Evolutionary conservation across 2,888 invertebrate genomes (phyloP), one percentile per base, ranked within the genome.

Genomic region (Noctuana brunneofusca): DNA sequence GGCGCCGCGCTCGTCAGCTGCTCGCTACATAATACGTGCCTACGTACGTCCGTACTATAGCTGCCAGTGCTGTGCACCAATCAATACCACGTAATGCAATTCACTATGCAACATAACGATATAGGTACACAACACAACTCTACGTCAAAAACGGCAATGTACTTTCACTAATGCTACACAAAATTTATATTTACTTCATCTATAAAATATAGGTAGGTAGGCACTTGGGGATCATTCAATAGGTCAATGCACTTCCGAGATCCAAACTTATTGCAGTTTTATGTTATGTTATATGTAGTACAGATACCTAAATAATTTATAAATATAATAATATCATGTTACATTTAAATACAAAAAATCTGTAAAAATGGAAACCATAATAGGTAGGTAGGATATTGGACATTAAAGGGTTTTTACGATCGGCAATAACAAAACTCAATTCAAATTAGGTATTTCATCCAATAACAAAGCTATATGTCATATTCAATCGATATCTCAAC

Each of bases 161-260:
- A 56, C 58, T 65, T 54, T 62, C 57, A 62, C 56, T 58, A 56
- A 64, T 62, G 62, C 46, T 27, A 20, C 38, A 53, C 24, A 9
- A 60, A 58, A 46, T 58, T 62, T 53, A 46, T 55, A 63, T 54
- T 55, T 56, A 64, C 55, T 67, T 65, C 48, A 65, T 65, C 64
- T 67, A 65, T 65, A 65, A 65, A 66, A n/a, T 68, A 66, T 67
- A 66, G 64, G 64, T 65, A 65, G 64, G 64, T 68, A 66, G 64
- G 65, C 66, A 66, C 65, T 64, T 56, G 64, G 83, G 84, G 87
- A 87, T 87, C 84, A 85, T 84, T 86, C 82, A 81, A 81, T 87
- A 83, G 91, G 91, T 91, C 91, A 91, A 85, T 88, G 91, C 89
- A 91, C 91, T 90, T 89, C 84, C 83, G 85, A 88, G 81, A 84